phyloP scores from a whole-genome alignment of 2,797 vertebrate genomes.

The Dendrocincla fuliginosa region DNA sequence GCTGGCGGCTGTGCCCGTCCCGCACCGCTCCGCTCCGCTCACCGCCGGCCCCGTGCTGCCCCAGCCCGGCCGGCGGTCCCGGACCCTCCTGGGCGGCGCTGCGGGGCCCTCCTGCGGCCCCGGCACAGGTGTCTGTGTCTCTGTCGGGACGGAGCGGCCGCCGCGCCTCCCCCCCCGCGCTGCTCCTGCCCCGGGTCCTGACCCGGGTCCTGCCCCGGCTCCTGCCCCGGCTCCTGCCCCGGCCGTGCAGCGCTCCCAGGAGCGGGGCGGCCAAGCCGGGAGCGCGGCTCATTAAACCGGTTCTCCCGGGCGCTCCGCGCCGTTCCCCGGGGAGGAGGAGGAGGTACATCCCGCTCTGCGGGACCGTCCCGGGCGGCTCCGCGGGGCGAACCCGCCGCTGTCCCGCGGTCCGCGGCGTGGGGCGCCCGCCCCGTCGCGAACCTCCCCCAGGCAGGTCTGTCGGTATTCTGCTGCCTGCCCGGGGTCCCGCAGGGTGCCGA shows the following conservation, averaged over 20 bases:
- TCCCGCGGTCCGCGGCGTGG: background rate
- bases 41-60: background rate
- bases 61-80: background rate
- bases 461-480: background rate
- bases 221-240: background rate
- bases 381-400: background rate
- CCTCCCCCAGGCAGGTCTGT: accelerated
- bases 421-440: background rate
- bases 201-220: too few relatives aligned
- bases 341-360: background rate
- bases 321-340: background rate
- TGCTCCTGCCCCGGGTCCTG: too few relatives aligned
- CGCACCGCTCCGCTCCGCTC: background rate
- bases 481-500: accelerated
- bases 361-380: background rate
- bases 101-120: background rate
- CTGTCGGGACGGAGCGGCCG: background rate
- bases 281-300: background rate
- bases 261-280: background rate
- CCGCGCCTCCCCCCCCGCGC: background rate
- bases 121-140: background rate
- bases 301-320: background rate
- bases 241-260: background rate
- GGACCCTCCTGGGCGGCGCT: background rate
- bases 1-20: background rate